A percentile compares a stretch with the other conserved stretches of the same genome.
Conservation (phyloP, 2,888 invertebrate species). For the Metalampra italica region DNA sequence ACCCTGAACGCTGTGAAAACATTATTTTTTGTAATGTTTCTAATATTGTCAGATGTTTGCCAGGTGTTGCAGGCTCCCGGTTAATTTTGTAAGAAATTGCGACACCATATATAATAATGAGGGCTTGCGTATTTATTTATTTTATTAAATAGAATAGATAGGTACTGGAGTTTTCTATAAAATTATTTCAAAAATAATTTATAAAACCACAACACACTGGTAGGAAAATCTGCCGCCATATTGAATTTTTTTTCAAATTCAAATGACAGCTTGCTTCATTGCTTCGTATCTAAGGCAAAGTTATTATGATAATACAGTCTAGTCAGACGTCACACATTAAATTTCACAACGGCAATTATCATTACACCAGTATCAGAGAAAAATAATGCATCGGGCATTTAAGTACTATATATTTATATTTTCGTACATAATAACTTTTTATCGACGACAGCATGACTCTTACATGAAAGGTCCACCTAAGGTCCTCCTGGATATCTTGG, state of each 20-base stretch:
- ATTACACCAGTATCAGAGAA: too few species aligned
- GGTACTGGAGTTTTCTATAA: neutral
- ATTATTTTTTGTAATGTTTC: conserved; percentile 30
- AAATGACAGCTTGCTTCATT: too few species aligned
- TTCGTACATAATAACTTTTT: too few species aligned
- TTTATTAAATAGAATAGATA: neutral
- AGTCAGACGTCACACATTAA: too few species aligned
- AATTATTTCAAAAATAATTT: neutral
- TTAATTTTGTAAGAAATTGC: conserved; percentile 21
- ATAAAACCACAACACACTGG: neutral
- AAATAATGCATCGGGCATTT: too few species aligned
- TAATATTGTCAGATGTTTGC: conserved; percentile 34
- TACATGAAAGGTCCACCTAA: too few species aligned
- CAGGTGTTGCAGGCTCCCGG: conserved; percentile 16
- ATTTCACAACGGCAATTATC: too few species aligned
- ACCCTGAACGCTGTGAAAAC: conserved; percentile 25
- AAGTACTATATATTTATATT: too few species aligned
- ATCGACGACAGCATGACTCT: too few species aligned
- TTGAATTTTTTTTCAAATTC: conserved; percentile 21
- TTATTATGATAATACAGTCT: too few species aligned
- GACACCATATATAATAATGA: conserved; percentile 11
- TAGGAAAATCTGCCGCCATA: conserved; percentile 41
- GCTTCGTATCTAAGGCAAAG: too few species aligned
- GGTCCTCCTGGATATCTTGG: too few species aligned
- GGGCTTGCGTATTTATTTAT: neutral